Base-by-base conservation (phyloP, 1,140 invertebrate genomes). In the Drosophila micromelanica region DNA sequence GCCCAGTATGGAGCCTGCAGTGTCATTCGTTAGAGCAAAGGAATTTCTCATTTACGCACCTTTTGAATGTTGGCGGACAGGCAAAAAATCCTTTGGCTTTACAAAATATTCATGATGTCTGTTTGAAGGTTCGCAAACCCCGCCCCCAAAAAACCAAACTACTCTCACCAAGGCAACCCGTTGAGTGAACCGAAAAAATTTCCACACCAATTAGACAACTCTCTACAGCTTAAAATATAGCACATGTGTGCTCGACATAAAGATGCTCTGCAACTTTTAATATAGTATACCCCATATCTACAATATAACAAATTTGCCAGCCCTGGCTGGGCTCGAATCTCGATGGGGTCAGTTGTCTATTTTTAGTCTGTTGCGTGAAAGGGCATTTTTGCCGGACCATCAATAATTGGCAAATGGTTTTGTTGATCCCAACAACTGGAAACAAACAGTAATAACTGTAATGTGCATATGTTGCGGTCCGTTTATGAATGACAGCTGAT, bases 31-130 rank as follows among this genome's bases (percentile, higher is more conserved):
- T 8, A 2, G 32, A 12, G 43, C 37, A 57, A 55, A 65, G 69
- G 69, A 72, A 72, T 72, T 72, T 72, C 69, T 72, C 69, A 72
- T 72, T 72, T 72, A 52, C 69, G 62, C 62, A 72, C 61, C 62
- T 55, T 72, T 72, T 72, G 52, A 65, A 67, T 52, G 69, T 65
- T 72, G 35, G 57, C 60, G 57, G 46, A 46, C 55, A 69, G 57
- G 37, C 46, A 61, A 69, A 49, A 69, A 61, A 61, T 38, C 46
- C 45, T 61, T 52, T 54, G 61, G 17, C 37, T n/a, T 42, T 13
- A 17, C 51, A 49, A 17, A 49, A 32, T 35, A 71, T 64, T 64
- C 61, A 71, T 49, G 43, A 63, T 38, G 49, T 62, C 57, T 32
- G 15, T 40, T 15, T 2, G 23, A 42, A 45, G 48, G 27, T 49